These are phyloP conservation scores for Adelphocoris suturalis DNA, from an alignment of 2,888 invertebrate species.

Conservation along the genomic window DNA sequence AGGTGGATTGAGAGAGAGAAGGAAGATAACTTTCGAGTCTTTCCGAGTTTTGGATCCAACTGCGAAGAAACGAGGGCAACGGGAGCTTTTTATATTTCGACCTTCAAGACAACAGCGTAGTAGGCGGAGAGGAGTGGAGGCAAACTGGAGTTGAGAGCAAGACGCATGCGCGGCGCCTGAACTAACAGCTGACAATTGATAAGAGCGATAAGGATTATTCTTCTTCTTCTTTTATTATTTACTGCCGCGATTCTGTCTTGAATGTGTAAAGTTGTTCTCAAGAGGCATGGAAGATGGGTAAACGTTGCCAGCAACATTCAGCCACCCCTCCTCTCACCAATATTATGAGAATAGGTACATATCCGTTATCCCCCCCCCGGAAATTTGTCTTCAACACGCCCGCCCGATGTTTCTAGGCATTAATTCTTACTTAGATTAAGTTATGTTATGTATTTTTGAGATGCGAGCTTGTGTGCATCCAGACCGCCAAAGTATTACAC, in stretches of 20 bases:
- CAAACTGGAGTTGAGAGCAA: background rate
- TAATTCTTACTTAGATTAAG: too few relatives aligned
- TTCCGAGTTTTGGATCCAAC: conserved; percentile 33
- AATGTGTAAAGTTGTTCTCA: background rate
- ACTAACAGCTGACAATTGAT: background rate
- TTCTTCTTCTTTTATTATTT: background rate
- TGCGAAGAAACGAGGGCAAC: conserved; percentile 8
- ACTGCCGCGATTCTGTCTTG: background rate
- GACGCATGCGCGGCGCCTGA: background rate
- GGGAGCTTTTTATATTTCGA: conserved; percentile 24
- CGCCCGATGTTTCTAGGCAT: too few relatives aligned
- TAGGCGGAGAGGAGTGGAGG: background rate
- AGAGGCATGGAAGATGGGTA: too few relatives aligned
- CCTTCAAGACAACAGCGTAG: conserved; percentile 45
- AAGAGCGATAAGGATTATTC: background rate
- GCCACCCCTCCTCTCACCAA: too few relatives aligned
- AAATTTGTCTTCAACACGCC: too few relatives aligned
- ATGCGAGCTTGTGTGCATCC: too few relatives aligned
- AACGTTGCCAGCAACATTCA: too few relatives aligned
- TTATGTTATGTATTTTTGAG: too few relatives aligned
- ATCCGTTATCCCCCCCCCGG: too few relatives aligned
- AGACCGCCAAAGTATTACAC: too few relatives aligned
- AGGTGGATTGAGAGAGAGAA: conserved; percentile 35
- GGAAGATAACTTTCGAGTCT: conserved; percentile 11
- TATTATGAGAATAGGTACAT: too few relatives aligned